Base-by-base conservation (phyloP, 2,113 vertebrate species). In the Brienomyrus brachyistius region DNA sequence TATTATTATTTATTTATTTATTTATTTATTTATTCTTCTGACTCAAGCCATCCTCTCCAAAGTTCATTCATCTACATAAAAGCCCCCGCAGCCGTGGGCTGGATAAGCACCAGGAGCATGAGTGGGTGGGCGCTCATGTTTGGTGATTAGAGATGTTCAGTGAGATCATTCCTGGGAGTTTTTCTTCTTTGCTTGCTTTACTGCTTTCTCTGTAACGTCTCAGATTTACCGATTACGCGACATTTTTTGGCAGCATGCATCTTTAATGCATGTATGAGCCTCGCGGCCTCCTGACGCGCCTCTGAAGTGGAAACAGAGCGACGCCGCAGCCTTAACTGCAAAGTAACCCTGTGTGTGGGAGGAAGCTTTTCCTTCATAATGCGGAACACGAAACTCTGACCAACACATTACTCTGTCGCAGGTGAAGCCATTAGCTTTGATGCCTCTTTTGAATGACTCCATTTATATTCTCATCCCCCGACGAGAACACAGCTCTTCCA, bases 341-440 rank as follows among this genome's bases (percentile, higher is more conserved):
- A 80, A 80, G 74, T 80, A 19, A 70, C 74, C 74, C 35, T 7
- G 74, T 7, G 35, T 40, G 74, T 43, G 74, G 74, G 74, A 43
- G 15, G 74, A 80, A 80, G 17, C 74, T 15, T 80, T 80, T 43
- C 35, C 74, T 19, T 35, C 35, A 80, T 80, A 80, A 80, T 80
- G 13, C 19, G 74, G 13, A 80, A 80, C 7, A 80, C 74, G 43
- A 8, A 80, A 80, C 74, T 80, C 43, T 80, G 74, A 80, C 74
- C 74, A 43, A 19, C 74, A 80, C 74, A 43, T 80, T 80, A 43
- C 74, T 80, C 13, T 80, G 74, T 40, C 15, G 5, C 74, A 80
- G 74, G 74, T 80, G 74, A 80, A 80, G 74, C 74, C 74, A 80
- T 80, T 80, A 80, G 74, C 74, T 40, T 35, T 77, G 70, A 77